These are phyloP conservation scores for Hydractinia symbiolongicarpus DNA, from an alignment of 30 jellyfish, hydroid and myxozoan species.

Conservation along the genomic window DNA sequence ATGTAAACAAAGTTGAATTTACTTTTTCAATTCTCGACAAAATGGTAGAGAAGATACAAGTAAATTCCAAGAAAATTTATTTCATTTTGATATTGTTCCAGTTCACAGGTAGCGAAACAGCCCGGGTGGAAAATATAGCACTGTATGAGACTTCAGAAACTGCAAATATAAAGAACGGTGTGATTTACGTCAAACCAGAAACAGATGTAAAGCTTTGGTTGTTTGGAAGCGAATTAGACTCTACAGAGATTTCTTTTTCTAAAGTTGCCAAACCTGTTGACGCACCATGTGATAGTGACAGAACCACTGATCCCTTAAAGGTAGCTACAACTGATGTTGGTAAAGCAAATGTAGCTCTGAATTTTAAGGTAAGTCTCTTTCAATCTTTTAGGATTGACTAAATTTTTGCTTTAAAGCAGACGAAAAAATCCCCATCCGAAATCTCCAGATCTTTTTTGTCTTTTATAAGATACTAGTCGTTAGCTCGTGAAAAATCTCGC, in stretches of 20 bases:
- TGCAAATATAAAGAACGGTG: background rate
- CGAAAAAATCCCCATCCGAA: too few relatives aligned
- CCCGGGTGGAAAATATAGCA: background rate
- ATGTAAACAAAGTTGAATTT: too few relatives aligned
- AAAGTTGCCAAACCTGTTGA: background rate
- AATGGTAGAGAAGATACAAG: too few relatives aligned
- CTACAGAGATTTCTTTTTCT: conserved; percentile 2
- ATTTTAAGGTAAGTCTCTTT: background rate
- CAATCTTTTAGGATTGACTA: too few relatives aligned
- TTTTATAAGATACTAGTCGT: too few relatives aligned
- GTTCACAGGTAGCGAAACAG: too few relatives aligned
- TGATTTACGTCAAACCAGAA: background rate
- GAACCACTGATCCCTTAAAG: background rate
- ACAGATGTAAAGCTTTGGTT: background rate
- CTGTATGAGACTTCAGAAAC: background rate
- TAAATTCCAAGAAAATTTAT: too few relatives aligned
- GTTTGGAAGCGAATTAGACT: background rate
- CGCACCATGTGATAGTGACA: background rate
- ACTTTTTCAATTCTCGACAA: too few relatives aligned
- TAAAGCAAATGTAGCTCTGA: background rate
- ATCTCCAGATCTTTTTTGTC: too few relatives aligned
- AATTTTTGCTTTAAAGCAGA: too few relatives aligned
- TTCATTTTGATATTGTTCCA: too few relatives aligned
- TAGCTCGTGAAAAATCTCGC: too few relatives aligned
- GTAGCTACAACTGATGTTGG: background rate